Percentiles rank a stretch among this genome's conserved stretches.
These are phyloP conservation scores for Acromyrmex echinatior DNA, from an alignment of 1,140 invertebrate genomes.

Conservation along the genomic window DNA sequence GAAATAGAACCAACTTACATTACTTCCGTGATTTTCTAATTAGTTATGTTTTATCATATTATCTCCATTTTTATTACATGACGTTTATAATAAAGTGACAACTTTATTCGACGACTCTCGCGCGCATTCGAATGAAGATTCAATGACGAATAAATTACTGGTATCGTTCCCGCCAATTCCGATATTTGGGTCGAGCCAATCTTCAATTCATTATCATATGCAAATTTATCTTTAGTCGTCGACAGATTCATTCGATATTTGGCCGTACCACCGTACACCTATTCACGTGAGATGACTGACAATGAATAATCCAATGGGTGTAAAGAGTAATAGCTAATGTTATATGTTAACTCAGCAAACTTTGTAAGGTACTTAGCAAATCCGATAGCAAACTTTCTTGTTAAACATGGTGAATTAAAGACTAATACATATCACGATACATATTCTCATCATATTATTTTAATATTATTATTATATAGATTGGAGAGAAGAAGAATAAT, in stretches of 20 bases:
- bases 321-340: slow-evolving; percentile 32
- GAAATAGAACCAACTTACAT: slow-evolving; percentile 34
- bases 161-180: slow-evolving; percentile 11
- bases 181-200: neutral
- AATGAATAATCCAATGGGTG: slow-evolving; percentile 23
- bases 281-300: neutral
- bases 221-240: slow-evolving; percentile 46
- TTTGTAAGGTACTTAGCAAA: slow-evolving; percentile 10
- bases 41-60: slow-evolving; percentile 10
- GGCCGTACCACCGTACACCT: neutral
- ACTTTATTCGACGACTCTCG: neutral
- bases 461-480: neutral
- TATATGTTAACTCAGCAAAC: slow-evolving; percentile 14
- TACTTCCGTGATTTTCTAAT: slow-evolving; percentile 45
- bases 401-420: slow-evolving; percentile 30
- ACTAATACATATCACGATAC: neutral
- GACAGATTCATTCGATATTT: slow-evolving; percentile 30
- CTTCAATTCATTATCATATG: slow-evolving; percentile 44
- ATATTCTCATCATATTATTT: neutral
- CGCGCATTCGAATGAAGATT: neutral
- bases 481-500: neutral
- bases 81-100: neutral
- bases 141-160: neutral
- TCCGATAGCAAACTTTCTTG: slow-evolving; percentile 21
- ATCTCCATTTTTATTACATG: neutral